Conservation (phyloP, 2,113 vertebrate genomes). For the Lethenteron camtschaticum region DNA sequence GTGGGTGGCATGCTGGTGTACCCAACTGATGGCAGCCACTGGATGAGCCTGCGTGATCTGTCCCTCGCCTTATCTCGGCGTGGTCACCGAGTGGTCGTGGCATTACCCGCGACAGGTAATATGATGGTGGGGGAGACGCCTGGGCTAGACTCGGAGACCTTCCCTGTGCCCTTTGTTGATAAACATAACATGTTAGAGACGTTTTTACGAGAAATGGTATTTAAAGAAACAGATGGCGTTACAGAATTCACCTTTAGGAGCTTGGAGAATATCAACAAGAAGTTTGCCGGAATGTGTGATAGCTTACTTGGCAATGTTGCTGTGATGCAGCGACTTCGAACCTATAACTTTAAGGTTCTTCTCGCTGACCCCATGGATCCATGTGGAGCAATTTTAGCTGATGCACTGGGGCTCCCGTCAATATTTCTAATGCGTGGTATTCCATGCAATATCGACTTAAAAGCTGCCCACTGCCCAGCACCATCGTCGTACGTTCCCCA, state of each 20-base stretch:
- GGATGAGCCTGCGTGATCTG: conserved; percentile 29
- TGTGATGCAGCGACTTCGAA: conserved; percentile 24
- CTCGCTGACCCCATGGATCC: conserved; percentile 41
- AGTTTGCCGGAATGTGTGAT: conserved; percentile 16
- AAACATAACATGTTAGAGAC: fast-evolving
- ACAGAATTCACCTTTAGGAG: not conserved
- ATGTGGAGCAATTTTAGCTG: conserved; percentile 38
- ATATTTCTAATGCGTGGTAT: conserved; percentile 39
- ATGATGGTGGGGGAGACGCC: conserved; percentile 26
- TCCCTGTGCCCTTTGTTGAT: conserved; percentile 16
- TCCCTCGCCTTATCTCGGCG: conserved; percentile 27
- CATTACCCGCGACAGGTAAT: conserved; percentile 29
- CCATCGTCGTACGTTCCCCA: conserved; percentile 37
- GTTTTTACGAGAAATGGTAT: conserved; percentile 15
- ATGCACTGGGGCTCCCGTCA: conserved; percentile 29
- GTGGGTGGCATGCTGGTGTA: conserved; percentile 34
- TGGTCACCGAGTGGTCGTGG: conserved; percentile 29
- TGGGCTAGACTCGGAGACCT: conserved; percentile 23
- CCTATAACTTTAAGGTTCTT: conserved; percentile 28
- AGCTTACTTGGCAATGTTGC: conserved; percentile 23
- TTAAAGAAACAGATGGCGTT: conserved; percentile 14
- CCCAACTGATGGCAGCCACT: conserved; percentile 56
- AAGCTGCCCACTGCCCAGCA: conserved; percentile 28
- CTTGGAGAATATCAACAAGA: fast-evolving
- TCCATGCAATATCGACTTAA: conserved; percentile 26